These are phyloP conservation scores for Trichopoda pennipes DNA, from an alignment of 2,888 invertebrate species.

Conservation along the genomic window DNA sequence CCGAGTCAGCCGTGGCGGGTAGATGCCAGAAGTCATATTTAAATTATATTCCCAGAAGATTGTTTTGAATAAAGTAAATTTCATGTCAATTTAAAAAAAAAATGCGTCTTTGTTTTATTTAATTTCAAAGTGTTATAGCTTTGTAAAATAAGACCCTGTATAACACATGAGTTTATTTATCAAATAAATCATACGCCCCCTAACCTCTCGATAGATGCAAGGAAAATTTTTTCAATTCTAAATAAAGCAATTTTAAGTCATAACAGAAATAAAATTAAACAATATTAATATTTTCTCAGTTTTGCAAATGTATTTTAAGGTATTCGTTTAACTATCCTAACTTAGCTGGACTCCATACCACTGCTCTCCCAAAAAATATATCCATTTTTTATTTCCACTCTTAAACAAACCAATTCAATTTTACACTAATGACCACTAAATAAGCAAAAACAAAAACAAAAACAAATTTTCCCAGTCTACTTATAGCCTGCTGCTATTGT, in stretches of 20 bases:
- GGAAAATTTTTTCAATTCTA: background rate
- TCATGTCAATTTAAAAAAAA: no score
- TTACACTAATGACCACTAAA: slow-evolving; percentile 52
- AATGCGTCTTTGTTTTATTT: no score
- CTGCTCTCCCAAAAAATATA: background rate
- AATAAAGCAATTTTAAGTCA: background rate
- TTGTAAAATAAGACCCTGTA: no score
- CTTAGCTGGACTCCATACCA: background rate
- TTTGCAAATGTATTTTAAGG: slow-evolving; percentile 23
- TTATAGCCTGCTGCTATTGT: slow-evolving; percentile 12
- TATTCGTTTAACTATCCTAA: slow-evolving; percentile 10
- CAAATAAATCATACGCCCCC: background rate
- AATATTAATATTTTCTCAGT: slow-evolving; percentile 42
- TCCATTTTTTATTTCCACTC: background rate
- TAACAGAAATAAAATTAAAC: slow-evolving; percentile 31
- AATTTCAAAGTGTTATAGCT: no score
- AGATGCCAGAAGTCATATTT: no score
- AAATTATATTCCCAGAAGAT: no score
- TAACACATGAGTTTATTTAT: no score
- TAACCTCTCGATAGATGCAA: background rate
- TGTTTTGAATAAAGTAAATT: no score
- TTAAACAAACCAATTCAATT: slow-evolving; percentile 20
- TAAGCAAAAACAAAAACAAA: slow-evolving; percentile 45
- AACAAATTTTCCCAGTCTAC: slow-evolving; percentile 55
- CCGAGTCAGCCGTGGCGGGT: no score